Evolutionary conservation across 2,797 vertebrate species (phyloP), one percentile per base, ranked within the genome.

Genomic region (Australoheros facetus): DNA sequence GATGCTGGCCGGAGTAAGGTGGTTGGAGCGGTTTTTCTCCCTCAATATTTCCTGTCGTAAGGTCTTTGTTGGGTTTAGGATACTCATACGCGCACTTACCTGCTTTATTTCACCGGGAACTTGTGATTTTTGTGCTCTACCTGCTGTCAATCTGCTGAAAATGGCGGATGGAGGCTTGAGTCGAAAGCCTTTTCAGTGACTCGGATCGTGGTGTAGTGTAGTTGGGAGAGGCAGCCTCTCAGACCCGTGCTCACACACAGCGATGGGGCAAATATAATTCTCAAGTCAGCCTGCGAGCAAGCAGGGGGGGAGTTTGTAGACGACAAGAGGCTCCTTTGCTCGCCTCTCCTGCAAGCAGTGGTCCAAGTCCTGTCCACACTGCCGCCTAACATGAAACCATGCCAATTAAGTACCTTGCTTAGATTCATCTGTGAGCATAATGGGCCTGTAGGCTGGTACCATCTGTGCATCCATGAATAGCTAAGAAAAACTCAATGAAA

Each of bases 131-230:
- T 88, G 88, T 71, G 90, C 83, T 93, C 87, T 93, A 95, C 90
- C 93, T 95, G 94, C 85, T 91, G 87, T 84, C 90, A 93, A 89
- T 94, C 89, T 80, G 91, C 89, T 90, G 94, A 95, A 95, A 95
- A 96, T 96, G 95, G 95, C 94, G 94, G 94, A 95, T 93, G 93
- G 90, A 94, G 91, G 90, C 87, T 90, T 74, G 88, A 88, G 89
- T 84, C 85, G 86, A 81, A 78, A 88, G 87, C 87, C 90, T 92
- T 87, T 81, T 85, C 89, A 78, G 87, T 79, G 90, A 91, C 84
- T 90, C 81, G 89, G 88, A 80, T 90, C 78, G 89, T 79, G 76
- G 81, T 73, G 83, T 75, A 54, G 78, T 80, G 85, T 32, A 84
- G 87, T 90, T 92, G 92, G 82, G 86, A 91, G 92, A 93, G 87